Evolutionary conservation across 2,888 invertebrate species (phyloP).

Genomic region (Cabera pusaria): DNA sequence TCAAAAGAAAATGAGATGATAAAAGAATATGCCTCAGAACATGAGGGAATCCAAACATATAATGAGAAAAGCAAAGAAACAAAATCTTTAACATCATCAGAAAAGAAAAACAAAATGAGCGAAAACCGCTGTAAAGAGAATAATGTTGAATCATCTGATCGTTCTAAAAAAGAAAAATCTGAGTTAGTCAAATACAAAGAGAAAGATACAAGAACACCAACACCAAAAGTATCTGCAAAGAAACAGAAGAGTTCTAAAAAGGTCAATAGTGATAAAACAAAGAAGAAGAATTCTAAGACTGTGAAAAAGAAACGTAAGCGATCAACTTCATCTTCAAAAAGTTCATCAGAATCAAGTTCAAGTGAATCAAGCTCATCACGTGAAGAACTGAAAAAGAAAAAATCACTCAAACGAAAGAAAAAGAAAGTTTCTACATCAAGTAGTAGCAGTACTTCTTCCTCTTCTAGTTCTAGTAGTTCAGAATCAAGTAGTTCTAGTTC

Average conservation of each 20-base stretch:
- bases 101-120: conserved; percentile 7
- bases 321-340: conserved; percentile 65
- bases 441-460: conserved; percentile 50
- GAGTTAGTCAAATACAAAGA: conserved; percentile 10
- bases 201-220: conserved; percentile 7
- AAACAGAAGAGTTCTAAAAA: conserved; percentile 2
- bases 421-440: conserved; percentile 62
- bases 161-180: conserved; percentile 1
- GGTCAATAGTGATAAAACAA: conserved; percentile 18
- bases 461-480: conserved; percentile 55
- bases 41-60: too few relatives aligned
- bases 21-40: conserved; percentile 8
- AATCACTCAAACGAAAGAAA: conserved; percentile 45
- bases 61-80: too few relatives aligned
- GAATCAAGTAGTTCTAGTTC: conserved; percentile 57
- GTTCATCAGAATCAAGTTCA: conserved; percentile 61
- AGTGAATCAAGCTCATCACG: conserved; percentile 67
- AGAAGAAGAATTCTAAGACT: conserved; percentile 23
- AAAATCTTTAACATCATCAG: conserved; percentile 6
- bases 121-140: conserved; percentile 10
- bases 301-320: conserved; percentile 54
- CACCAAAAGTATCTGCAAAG: conserved; percentile 4
- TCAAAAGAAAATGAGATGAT: neutral
- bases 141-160: neutral
- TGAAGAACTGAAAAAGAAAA: conserved; percentile 58